Evolutionary conservation across 2,113 vertebrate species (phyloP).

Genomic region (Megaleporinus macrocephalus): DNA sequence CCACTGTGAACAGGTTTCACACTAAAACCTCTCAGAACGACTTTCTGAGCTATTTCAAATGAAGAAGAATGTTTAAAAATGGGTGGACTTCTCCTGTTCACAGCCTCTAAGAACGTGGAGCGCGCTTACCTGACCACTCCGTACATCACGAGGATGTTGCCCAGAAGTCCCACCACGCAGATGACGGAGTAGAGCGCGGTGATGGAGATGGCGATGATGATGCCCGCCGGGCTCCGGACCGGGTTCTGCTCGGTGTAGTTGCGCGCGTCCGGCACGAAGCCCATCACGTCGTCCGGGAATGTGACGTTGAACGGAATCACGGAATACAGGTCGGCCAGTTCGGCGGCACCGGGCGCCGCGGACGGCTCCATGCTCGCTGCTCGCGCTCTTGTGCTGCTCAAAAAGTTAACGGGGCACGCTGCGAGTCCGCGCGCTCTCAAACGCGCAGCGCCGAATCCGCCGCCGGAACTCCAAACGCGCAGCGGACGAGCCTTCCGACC

Average conservation of each 20-base stretch:
- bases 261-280: conserved; percentile 63
- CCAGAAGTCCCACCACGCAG: conserved; percentile 92
- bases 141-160: conserved; percentile 93
- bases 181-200: conserved; percentile 91
- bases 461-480: no score
- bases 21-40: no score
- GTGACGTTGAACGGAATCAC: conserved; percentile 77
- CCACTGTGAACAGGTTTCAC: no score
- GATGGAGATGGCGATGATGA: conserved; percentile 88
- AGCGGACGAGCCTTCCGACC: no score
- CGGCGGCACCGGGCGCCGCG: conserved; percentile 62
- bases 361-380: conserved; percentile 74
- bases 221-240: conserved; percentile 75
- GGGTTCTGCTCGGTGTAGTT: conserved; percentile 74
- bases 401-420: conserved; percentile 3
- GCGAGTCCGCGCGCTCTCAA: no score
- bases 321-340: conserved; percentile 76
- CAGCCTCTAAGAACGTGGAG: no score
- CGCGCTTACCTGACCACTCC: conserved; percentile 89
- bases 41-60: no score
- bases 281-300: conserved; percentile 64
- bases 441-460: no score
- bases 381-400: conserved; percentile 22
- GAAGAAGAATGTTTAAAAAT: no score
- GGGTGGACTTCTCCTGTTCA: no score